A percentile compares a stretch with the other conserved stretches of the same genome.
Conservation (phyloP, 2,113 vertebrate genomes). For the Nycticryphes semicollaris region DNA sequence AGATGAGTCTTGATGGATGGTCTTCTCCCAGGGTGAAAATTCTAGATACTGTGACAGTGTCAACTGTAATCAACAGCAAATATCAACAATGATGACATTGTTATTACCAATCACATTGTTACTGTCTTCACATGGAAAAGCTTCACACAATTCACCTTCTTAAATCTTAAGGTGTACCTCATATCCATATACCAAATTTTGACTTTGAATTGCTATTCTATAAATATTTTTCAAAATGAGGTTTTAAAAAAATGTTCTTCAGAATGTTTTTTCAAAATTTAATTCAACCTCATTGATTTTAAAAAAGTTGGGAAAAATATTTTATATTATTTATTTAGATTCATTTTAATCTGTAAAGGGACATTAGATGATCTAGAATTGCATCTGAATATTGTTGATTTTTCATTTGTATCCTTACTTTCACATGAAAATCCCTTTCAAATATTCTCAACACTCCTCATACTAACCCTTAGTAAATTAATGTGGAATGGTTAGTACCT, state of each 20-base stretch:
- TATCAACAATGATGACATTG: not conserved
- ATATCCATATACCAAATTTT: not conserved
- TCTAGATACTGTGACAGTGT: not conserved
- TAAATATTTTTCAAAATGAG: not conserved
- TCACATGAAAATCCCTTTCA: conserved; percentile 13
- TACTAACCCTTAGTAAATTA: conserved; percentile 43
- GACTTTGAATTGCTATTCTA: not conserved
- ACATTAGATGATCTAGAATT: not conserved
- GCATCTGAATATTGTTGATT: not conserved
- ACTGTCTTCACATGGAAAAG: not conserved
- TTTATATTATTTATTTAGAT: not conserved
- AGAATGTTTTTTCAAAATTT: not conserved
- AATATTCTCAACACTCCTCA: not conserved
- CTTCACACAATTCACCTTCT: not conserved
- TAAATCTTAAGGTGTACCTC: not conserved
- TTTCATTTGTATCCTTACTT: not conserved
- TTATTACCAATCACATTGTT: not conserved
- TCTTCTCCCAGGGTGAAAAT: not conserved
- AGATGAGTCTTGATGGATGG: not conserved
- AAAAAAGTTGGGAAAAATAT: not conserved
- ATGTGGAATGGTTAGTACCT: not conserved
- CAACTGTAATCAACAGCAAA: not conserved
- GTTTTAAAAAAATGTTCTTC: too few relatives aligned
- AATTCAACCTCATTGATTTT: not conserved
- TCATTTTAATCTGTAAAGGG: not conserved